Conservation (phyloP, 2,797 vertebrate species). For the Octomys mimax region DNA sequence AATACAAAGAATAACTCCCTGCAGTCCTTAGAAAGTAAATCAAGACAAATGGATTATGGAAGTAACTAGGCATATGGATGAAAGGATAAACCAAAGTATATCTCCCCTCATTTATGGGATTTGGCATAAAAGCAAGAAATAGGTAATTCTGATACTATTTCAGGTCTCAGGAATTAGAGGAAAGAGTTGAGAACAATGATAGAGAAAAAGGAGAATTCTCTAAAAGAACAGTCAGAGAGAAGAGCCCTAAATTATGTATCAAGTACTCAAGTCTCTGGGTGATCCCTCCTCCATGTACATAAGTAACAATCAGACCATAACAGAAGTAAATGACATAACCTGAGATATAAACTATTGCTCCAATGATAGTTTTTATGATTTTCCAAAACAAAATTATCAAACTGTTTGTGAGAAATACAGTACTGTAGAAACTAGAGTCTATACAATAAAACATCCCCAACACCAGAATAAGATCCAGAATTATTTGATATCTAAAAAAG, state of each 20-base stretch:
- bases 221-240: background rate
- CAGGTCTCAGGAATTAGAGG: background rate
- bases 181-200: background rate
- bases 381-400: conserved; percentile 29
- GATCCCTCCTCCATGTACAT: background rate
- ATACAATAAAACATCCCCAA: background rate
- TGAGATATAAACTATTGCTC: background rate
- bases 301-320: background rate
- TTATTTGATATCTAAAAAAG: background rate
- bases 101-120: background rate
- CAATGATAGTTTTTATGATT: background rate
- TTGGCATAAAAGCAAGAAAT: background rate
- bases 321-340: background rate
- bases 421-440: background rate
- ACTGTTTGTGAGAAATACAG: background rate
- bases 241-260: background rate
- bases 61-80: background rate
- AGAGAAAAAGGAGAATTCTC: background rate
- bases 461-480: background rate
- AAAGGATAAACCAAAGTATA: background rate
- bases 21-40: background rate
- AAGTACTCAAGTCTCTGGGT: background rate
- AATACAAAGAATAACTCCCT: background rate
- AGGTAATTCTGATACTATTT: conserved; percentile 1
- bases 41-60: background rate